Evolutionary conservation across 2,888 invertebrate genomes (phyloP).

Genomic region (Polydrusus pterygomalis): DNA sequence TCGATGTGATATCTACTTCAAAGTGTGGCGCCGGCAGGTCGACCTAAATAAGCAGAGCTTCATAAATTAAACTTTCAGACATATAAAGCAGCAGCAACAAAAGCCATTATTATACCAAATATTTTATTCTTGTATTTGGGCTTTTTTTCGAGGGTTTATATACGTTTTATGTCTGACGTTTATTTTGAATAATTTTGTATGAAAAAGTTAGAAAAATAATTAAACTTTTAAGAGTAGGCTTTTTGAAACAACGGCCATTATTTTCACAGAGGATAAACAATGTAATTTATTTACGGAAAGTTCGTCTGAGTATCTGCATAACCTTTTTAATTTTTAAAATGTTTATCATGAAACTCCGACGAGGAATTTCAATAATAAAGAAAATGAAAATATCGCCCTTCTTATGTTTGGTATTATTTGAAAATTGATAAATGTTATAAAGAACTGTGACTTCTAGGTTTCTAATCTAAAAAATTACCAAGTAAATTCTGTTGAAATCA

Average conservation of each 20-base stretch:
- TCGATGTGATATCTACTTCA: neutral
- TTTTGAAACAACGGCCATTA: conserved; percentile 4
- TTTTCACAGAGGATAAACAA: conserved; percentile 8
- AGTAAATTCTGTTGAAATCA: too few relatives aligned
- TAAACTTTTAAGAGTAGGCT: conserved; percentile 1
- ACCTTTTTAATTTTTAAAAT: neutral
- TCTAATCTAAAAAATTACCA: too few relatives aligned
- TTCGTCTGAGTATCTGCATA: neutral
- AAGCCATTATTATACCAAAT: conserved; percentile 7
- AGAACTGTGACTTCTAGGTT: too few relatives aligned
- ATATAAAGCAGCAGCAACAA: conserved; percentile 12
- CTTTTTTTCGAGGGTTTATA: neutral
- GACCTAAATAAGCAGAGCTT: conserved; percentile 1
- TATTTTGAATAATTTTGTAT: conserved; percentile 7
- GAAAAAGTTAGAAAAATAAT: conserved; percentile 7
- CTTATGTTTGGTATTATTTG: too few relatives aligned
- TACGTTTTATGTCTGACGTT: neutral
- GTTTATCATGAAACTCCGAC: neutral
- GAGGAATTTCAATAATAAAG: neutral
- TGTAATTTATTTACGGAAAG: conserved; percentile 3
- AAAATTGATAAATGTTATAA: neutral
- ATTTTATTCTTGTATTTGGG: conserved; percentile 4
- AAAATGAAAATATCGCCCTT: neutral
- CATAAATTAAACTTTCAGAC: conserved; percentile 9
- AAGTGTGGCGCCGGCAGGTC: neutral